Percentiles rank a stretch among this genome's conserved stretches.
Conservation (phyloP, 2,113 vertebrate species). For the Oncorhynchus clarkii region DNA sequence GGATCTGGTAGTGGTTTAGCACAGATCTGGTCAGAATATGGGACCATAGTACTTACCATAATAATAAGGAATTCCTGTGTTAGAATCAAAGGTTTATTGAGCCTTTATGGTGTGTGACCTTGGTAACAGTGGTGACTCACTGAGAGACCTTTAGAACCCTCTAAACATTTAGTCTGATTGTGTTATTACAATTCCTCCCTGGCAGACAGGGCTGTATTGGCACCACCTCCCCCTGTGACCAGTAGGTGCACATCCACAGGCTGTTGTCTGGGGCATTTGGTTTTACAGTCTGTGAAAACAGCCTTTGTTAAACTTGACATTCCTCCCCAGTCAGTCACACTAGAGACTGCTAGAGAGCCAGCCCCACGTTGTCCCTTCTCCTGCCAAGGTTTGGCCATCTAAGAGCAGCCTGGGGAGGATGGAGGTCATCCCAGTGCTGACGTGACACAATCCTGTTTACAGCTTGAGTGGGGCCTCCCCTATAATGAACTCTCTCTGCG, state of each 20-base stretch:
- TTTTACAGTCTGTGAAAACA: slow-evolving; percentile 72
- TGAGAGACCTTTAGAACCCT: no score
- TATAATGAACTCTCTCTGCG: no score
- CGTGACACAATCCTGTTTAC: no score
- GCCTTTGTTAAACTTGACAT: slow-evolving; percentile 70
- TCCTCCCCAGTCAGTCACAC: slow-evolving; percentile 65
- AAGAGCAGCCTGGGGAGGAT: no score
- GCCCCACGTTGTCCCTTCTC: slow-evolving; percentile 15
- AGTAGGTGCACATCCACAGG: slow-evolving; percentile 56
- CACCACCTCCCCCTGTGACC: slow-evolving; percentile 59
- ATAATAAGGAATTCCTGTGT: neutral
- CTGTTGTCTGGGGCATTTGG: slow-evolving; percentile 60
- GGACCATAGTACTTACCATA: neutral
- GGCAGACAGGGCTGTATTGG: slow-evolving; percentile 37
- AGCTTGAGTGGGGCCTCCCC: no score
- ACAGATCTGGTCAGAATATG: neutral
- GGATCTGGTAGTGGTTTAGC: neutral
- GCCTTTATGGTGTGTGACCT: no score
- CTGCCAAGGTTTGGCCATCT: no score
- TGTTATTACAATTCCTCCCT: slow-evolving; percentile 42
- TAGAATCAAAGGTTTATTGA: no score
- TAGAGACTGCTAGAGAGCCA: slow-evolving; percentile 41
- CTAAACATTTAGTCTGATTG: slow-evolving; percentile 43
- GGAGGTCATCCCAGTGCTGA: no score
- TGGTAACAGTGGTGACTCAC: no score